Conservation (phyloP, 2,888 invertebrate species). For the Arenicola marina region DNA sequence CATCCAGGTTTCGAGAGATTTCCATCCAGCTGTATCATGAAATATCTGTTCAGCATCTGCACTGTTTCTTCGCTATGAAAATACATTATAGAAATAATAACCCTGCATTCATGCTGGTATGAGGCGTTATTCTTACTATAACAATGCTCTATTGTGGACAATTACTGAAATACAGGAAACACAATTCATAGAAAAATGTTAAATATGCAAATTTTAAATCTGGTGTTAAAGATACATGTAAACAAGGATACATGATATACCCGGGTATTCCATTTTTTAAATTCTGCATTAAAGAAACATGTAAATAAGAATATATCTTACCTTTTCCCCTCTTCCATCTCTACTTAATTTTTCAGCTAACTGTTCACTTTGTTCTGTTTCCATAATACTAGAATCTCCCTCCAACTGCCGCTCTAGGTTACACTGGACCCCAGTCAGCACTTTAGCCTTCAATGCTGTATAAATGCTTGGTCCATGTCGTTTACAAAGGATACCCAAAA, state of each 20-base stretch:
- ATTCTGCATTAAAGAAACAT: too few species aligned
- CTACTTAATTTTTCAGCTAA: slow-evolving; percentile 10
- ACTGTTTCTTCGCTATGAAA: slow-evolving; percentile 48
- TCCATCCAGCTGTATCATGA: slow-evolving; percentile 66
- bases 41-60: slow-evolving; percentile 63
- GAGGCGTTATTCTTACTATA: background rate
- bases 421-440: slow-evolving; percentile 59
- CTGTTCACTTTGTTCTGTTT: slow-evolving; percentile 38
- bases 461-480: slow-evolving; percentile 59
- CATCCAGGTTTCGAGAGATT: slow-evolving; percentile 65
- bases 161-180: background rate
- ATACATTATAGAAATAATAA: background rate
- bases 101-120: background rate
- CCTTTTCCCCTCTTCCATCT: background rate
- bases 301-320: too few species aligned
- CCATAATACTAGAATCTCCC: slow-evolving; percentile 32
- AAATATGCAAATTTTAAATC: too few species aligned
- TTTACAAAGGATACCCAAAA: slow-evolving; percentile 61
- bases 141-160: background rate
- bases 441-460: slow-evolving; percentile 46
- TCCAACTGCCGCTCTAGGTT: slow-evolving; percentile 60
- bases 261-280: too few species aligned
- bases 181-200: too few species aligned
- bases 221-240: too few species aligned
- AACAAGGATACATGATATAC: too few species aligned